Conservation (phyloP, 2,797 vertebrate species). For the Lagodon rhomboides region DNA sequence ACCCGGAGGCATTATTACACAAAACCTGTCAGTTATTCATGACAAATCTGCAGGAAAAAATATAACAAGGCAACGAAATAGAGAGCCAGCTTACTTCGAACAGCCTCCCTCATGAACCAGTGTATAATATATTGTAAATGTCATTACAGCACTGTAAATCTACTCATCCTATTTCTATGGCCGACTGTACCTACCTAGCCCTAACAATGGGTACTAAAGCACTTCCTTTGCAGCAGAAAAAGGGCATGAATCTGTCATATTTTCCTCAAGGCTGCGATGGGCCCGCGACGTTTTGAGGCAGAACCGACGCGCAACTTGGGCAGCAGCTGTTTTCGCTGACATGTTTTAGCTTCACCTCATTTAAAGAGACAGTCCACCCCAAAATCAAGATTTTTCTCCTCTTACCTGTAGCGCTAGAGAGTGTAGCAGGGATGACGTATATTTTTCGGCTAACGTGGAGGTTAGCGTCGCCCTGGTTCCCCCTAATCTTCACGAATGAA, state of each 20-base stretch:
- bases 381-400: too few species aligned
- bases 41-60: slow-evolving; percentile 51
- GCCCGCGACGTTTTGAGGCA: slow-evolving; percentile 61
- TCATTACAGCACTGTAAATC: slow-evolving; percentile 79
- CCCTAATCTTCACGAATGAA: too few species aligned
- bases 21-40: slow-evolving; percentile 28
- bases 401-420: too few species aligned
- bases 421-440: too few species aligned
- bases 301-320: slow-evolving; percentile 13
- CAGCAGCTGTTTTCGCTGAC: slow-evolving; percentile 26
- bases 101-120: slow-evolving; percentile 49
- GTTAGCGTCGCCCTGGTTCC: too few species aligned
- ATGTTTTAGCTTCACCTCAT: slow-evolving; percentile 17
- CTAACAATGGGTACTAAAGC: slow-evolving; percentile 56
- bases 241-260: slow-evolving; percentile 63
- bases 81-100: slow-evolving; percentile 35
- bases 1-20: slow-evolving; percentile 35
- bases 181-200: slow-evolving; percentile 65
- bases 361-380: neutral
- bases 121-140: slow-evolving; percentile 78
- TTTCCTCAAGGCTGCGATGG: slow-evolving; percentile 48
- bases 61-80: slow-evolving; percentile 38
- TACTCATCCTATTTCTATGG: slow-evolving; percentile 79
- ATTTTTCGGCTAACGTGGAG: too few species aligned
- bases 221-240: slow-evolving; percentile 71